Evolutionary conservation across 2,888 invertebrate species (phyloP).

Genomic region (Pammene fasciana): DNA sequence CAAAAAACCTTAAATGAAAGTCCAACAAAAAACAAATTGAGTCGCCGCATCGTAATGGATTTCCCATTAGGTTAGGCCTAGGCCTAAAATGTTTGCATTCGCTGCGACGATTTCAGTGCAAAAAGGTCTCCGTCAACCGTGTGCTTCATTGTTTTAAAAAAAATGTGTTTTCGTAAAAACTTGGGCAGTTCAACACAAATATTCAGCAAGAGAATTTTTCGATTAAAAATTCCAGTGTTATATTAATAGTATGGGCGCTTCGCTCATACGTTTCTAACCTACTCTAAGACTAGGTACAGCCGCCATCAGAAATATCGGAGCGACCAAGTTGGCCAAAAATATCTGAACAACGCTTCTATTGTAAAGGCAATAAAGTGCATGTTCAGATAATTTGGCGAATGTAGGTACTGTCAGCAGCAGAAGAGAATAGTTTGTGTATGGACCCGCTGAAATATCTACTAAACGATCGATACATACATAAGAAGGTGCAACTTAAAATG

Average conservation of each 20-base stretch:
- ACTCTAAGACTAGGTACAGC: too few species aligned
- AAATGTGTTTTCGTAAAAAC: neutral
- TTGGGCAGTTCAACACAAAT: neutral
- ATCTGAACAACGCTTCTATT: too few species aligned
- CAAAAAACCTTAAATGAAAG: neutral
- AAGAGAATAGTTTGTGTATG: too few species aligned
- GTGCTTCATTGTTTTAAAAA: neutral
- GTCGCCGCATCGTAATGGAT: constrained; percentile 11
- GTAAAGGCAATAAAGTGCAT: too few species aligned
- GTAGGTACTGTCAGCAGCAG: too few species aligned
- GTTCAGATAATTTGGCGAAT: too few species aligned
- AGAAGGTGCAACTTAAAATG: neutral
- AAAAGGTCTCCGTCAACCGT: neutral
- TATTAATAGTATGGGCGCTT: too few species aligned
- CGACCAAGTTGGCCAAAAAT: too few species aligned
- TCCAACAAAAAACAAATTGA: neutral
- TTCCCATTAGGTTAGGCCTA: constrained; percentile 20
- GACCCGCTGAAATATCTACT: too few species aligned
- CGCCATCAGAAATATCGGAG: too few species aligned
- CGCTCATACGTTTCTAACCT: too few species aligned
- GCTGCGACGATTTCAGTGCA: neutral
- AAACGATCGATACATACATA: neutral
- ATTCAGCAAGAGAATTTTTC: neutral
- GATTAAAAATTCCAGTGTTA: neutral
- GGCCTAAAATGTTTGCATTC: constrained; percentile 11